A percentile compares a stretch with the other conserved stretches of the same genome.
Evolutionary conservation across 1,140 invertebrate species (phyloP).

Genomic region (Drosophila littoralis): DNA sequence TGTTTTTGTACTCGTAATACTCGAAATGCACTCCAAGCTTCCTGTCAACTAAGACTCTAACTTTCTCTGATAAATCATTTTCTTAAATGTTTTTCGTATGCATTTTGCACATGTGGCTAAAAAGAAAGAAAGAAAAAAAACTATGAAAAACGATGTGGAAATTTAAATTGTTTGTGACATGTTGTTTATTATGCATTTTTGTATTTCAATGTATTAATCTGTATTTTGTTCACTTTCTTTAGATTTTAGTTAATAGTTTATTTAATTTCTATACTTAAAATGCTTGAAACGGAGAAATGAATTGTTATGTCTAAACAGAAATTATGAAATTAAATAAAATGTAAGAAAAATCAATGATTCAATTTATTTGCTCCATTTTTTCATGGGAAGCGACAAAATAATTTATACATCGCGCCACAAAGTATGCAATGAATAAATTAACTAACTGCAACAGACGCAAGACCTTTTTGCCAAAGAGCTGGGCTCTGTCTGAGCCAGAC

Average conservation of each 20-base stretch:
- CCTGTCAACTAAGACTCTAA: constrained; percentile 49
- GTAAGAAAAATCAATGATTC: constrained; percentile 57
- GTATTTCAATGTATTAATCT: constrained; percentile 69
- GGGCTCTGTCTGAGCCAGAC: too few species aligned
- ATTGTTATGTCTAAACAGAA: constrained; percentile 81
- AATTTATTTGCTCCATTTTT: not conserved
- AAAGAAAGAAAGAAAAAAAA: constrained; percentile 30
- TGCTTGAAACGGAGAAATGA: constrained; percentile 77
- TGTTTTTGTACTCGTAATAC: constrained; percentile 9
- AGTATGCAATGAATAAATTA: constrained; percentile 31
- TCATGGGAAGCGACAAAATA: not conserved
- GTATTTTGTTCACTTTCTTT: constrained; percentile 72
- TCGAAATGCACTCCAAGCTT: constrained; percentile 68
- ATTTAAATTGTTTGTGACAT: constrained; percentile 71
- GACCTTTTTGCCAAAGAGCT: too few species aligned
- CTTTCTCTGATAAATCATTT: constrained; percentile 28
- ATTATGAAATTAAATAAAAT: constrained; percentile 80
- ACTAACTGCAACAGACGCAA: not conserved
- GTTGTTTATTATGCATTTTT: constrained; percentile 83
- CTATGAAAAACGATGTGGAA: constrained; percentile 34
- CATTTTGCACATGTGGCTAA: constrained; percentile 17
- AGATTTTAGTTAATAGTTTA: constrained; percentile 74
- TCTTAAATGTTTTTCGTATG: constrained; percentile 13
- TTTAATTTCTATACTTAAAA: constrained; percentile 79
- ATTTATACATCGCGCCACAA: constrained; percentile 33